Evolutionary conservation across 2,113 vertebrate species (phyloP), one percentile per base, ranked within the genome.

Genomic region (Tupaia chinensis): DNA sequence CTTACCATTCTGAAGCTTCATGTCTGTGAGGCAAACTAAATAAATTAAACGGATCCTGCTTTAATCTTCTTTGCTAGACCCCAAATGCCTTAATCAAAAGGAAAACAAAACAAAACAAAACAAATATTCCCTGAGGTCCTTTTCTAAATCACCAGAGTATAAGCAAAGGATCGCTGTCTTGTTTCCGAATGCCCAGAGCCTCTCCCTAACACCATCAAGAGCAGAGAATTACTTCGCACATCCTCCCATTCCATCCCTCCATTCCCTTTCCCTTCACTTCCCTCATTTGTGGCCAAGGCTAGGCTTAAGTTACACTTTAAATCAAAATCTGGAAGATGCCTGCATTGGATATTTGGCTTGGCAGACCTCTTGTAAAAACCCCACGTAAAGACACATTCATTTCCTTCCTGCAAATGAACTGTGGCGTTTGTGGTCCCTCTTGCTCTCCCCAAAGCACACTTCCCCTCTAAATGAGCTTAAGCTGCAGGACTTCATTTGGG

Each of bases 21-120:
- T 97, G 97, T 97, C 98, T 98, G 89, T 66, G 95, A 97, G 94
- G 82, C 96, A 97, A 96, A 92, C 91, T 97, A 98, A 96, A 98
- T 73, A 98, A 98, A 98, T 97, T 97, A 90, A 98, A 98, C 27
- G 23, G 92, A 95, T 93, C 91, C 53, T 80, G 94, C 5, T 70
- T 97, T 82, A 87, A 98, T 95, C 73, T 97, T n/a, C 32, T 94
- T 96, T 92, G n/a, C 88, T 95, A 97, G 91, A 93, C 92, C 83
- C 89, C 93, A 98, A 97, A 93, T 95, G 82, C 97, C 95, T 93
- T 97, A 60, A 95, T 89, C 96, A 96, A 94, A 98, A 94, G 84
- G 77, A 89, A 97, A 96, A 60, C 79, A 84, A 87, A 86, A 97
- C 44, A 91, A 72, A 91, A 74, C 58, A 93, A 85, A 82, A 1